These are phyloP conservation scores for Nipponacmea schrenckii DNA, from an alignment of 2,888 invertebrate species.

Conservation along the genomic window DNA sequence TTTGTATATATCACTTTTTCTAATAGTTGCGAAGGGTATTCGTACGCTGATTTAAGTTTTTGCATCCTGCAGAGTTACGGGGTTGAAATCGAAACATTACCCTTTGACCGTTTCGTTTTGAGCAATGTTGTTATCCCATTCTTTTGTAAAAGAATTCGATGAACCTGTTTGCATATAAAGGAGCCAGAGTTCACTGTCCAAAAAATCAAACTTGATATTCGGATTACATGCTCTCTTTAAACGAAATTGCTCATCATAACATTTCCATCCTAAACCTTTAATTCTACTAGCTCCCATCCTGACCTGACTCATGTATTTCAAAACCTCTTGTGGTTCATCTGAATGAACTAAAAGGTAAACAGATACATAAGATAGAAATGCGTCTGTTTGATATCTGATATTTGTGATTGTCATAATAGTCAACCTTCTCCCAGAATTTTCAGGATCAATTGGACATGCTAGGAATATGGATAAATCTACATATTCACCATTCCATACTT, in stretches of 20 bases:
- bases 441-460: background rate
- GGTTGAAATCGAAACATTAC: background rate
- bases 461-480: background rate
- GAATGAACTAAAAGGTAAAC: background rate
- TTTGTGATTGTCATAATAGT: background rate
- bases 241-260: background rate
- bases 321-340: background rate
- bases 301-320: background rate
- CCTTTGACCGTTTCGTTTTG: background rate
- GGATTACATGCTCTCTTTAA: background rate
- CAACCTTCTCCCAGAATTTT: background rate
- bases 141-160: background rate
- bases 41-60: constrained; percentile 4
- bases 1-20: background rate
- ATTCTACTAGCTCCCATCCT: background rate
- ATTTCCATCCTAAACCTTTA: background rate
- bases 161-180: background rate
- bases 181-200: constrained; percentile 11
- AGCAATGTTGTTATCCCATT: background rate
- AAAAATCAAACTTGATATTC: background rate
- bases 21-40: background rate
- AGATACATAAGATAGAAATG: constrained; percentile 11
- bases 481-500: background rate
- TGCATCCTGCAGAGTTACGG: background rate
- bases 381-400: constrained; percentile 13